These are phyloP conservation scores for Gastrophysa polygoni DNA, from an alignment of 2,888 invertebrate species.

Conservation along the genomic window DNA sequence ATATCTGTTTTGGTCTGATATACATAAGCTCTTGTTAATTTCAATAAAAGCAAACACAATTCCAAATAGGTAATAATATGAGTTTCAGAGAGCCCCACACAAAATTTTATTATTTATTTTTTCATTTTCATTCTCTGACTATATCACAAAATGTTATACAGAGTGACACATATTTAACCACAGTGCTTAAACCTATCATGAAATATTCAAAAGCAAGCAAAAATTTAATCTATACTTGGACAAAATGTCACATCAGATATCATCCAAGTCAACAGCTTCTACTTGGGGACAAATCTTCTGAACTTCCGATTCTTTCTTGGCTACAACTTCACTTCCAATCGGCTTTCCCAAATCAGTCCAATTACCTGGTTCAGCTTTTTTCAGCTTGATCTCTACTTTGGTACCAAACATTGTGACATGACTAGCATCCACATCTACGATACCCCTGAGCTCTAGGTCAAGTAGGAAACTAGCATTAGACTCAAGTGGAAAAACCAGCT, in stretches of 20 bases:
- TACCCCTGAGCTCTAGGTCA: conserved; percentile 80
- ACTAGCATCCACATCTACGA: conserved; percentile 75
- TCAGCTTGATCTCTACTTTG: conserved; percentile 91
- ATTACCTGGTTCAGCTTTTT: conserved; percentile 81
- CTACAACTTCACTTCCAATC: conserved; percentile 24
- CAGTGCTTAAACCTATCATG: too few relatives aligned
- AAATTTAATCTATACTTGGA: too few relatives aligned
- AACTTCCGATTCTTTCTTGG: conserved; percentile 49
- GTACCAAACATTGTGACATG: conserved; percentile 81
- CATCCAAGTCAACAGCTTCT: conserved; percentile 77
- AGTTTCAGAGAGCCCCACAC: too few relatives aligned
- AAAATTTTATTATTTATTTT: too few relatives aligned
- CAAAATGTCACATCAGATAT: conserved; percentile 58
- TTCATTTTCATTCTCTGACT: too few relatives aligned
- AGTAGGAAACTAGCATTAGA: conserved; percentile 72
- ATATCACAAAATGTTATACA: too few relatives aligned
- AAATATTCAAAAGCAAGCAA: too few relatives aligned
- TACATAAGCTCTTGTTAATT: too few relatives aligned
- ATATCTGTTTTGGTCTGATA: too few relatives aligned
- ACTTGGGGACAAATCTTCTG: conserved; percentile 60
- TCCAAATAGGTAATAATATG: too few relatives aligned
- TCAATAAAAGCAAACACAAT: too few relatives aligned
- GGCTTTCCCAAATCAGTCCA: conserved; percentile 82
- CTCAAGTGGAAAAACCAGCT: conserved; percentile 80
- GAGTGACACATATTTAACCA: too few relatives aligned